Conservation (phyloP, 2,888 invertebrate genomes). For the Margaritifera margaritifera region DNA sequence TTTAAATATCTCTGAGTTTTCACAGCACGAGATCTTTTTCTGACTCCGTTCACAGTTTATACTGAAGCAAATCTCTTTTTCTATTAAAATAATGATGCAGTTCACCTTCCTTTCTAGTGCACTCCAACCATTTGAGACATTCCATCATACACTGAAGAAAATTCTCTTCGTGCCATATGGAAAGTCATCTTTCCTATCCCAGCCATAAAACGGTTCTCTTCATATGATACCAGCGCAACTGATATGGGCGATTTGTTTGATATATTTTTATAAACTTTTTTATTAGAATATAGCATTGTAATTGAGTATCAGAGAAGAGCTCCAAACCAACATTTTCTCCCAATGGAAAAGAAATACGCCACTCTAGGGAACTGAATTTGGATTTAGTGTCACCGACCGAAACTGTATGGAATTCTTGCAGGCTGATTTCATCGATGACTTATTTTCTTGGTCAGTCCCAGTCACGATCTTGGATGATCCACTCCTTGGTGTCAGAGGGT, state of each 20-base stretch:
- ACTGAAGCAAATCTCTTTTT: constrained; percentile 11
- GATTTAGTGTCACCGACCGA: constrained; percentile 13
- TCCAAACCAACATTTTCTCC: constrained; percentile 21
- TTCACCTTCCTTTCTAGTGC: background rate
- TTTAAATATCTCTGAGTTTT: background rate
- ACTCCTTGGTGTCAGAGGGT: constrained; percentile 8
- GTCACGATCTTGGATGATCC: constrained; percentile 3
- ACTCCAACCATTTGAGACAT: constrained; percentile 2
- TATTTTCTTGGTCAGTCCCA: constrained; percentile 12
- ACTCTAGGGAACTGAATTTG: constrained; percentile 1
- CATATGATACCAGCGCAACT: constrained; percentile 10
- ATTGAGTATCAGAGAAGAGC: constrained; percentile 17
- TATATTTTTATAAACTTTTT: constrained; percentile 3
- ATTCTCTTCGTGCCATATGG: constrained; percentile 1
- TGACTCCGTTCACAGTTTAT: constrained; percentile 3
- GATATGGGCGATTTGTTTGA: constrained; percentile 3
- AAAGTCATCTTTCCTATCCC: constrained; percentile 4
- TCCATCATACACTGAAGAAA: constrained; percentile 1
- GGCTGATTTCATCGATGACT: constrained; percentile 2
- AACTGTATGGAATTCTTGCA: constrained; percentile 9
- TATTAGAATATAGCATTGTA: constrained; percentile 12
- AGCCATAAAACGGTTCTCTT: constrained; percentile 16
- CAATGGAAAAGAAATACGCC: constrained; percentile 12
- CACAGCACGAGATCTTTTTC: constrained; percentile 1
- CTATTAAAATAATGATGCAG: constrained; percentile 12